These are phyloP conservation scores for Himalopsyche phryganea DNA, from an alignment of 1,140 invertebrate species.

Conservation along the genomic window DNA sequence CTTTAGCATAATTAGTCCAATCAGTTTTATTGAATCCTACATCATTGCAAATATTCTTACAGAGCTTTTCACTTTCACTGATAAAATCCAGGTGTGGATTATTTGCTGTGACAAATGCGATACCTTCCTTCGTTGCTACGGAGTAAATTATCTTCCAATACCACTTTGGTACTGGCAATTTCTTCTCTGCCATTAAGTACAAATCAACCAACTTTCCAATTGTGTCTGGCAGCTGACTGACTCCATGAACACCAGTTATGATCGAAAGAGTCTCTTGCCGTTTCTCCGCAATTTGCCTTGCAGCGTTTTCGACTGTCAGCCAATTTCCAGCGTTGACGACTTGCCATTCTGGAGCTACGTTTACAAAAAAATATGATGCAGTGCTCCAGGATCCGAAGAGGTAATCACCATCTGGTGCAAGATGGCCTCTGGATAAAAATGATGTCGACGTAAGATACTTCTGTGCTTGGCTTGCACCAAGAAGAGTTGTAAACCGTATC, in stretches of 20 bases:
- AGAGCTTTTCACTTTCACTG: slow-evolving; percentile 34
- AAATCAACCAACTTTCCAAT: slow-evolving; percentile 34
- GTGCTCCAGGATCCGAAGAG: slow-evolving; percentile 43
- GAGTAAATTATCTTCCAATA: slow-evolving; percentile 50
- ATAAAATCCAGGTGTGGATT: slow-evolving; percentile 41
- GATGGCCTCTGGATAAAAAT: slow-evolving; percentile 45
- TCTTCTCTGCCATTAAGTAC: slow-evolving; percentile 37
- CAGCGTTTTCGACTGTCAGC: slow-evolving; percentile 43
- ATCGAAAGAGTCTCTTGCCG: slow-evolving; percentile 44
- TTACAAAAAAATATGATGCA: slow-evolving; percentile 53
- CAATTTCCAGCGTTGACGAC: slow-evolving; percentile 57
- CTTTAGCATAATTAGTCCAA: slow-evolving; percentile 37
- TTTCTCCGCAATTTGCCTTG: slow-evolving; percentile 38
- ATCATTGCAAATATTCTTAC: slow-evolving; percentile 41
- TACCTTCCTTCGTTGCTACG: slow-evolving; percentile 35
- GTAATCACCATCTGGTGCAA: slow-evolving; percentile 49
- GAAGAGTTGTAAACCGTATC: slow-evolving; percentile 37
- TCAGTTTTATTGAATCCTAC: slow-evolving; percentile 34
- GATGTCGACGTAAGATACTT: slow-evolving; percentile 39
- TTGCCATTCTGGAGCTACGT: slow-evolving; percentile 58
- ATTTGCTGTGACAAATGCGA: slow-evolving; percentile 51
- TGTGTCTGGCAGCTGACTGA: slow-evolving; percentile 41
- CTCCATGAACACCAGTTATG: slow-evolving; percentile 54
- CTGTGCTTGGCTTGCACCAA: slow-evolving; percentile 36
- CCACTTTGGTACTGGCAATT: slow-evolving; percentile 47